phyloP scores from a whole-genome alignment of 2,113 vertebrate genomes.

The Hippocampus abdominalis region DNA sequence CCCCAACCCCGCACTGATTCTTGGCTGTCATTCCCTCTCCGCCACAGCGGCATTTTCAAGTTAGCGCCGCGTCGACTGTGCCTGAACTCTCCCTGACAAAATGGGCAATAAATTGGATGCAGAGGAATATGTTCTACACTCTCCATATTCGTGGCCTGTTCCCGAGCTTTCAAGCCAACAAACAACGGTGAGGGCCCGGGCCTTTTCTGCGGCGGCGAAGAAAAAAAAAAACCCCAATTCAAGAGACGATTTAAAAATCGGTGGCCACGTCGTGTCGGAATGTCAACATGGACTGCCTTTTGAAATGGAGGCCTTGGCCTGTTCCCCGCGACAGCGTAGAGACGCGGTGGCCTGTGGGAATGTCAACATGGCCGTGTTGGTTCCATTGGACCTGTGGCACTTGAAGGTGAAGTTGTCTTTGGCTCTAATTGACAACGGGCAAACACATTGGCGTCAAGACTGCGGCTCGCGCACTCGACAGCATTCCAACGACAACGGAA shows the following conservation, averaged over 20 bases:
- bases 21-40: neutral
- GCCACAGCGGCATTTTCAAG: neutral
- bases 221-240: too few species aligned
- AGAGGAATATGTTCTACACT: too few species aligned
- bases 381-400: constrained; percentile 98
- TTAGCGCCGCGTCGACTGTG: too few species aligned
- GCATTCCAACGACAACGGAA: neutral
- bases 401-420: constrained; percentile 99
- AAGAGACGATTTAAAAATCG: too few species aligned
- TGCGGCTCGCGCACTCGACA: neutral
- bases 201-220: too few species aligned
- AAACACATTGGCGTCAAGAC: constrained; percentile 9
- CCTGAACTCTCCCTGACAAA: too few species aligned
- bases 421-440: constrained; percentile 70
- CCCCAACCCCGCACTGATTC: neutral
- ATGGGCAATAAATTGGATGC: too few species aligned
- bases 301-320: constrained; percentile 49
- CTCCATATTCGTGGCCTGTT: too few species aligned
- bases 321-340: constrained; percentile 98
- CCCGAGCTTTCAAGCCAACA: too few species aligned
- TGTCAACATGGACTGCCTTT: too few species aligned
- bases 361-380: constrained; percentile 95
- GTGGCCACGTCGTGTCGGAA: too few species aligned
- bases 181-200: too few species aligned
- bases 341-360: constrained; percentile 97